Conservation (phyloP, 2,113 vertebrate species). For the Menura novaehollandiae region DNA sequence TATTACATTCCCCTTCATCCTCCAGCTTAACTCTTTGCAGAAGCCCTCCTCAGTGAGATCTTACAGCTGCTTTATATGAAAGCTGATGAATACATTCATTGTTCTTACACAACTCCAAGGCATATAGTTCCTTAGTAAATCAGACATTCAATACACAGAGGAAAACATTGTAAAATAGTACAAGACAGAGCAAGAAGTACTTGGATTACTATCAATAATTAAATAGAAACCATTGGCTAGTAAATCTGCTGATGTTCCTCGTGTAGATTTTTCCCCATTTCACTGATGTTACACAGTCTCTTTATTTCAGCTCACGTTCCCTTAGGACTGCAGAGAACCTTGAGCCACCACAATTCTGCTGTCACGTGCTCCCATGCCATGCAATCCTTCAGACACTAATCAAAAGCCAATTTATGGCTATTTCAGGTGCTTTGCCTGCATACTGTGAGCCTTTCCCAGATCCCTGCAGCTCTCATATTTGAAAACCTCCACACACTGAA, state of each 20-base stretch:
- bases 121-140: background rate
- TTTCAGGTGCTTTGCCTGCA: background rate
- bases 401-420: background rate
- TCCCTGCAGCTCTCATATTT: background rate
- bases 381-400: background rate
- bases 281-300: background rate
- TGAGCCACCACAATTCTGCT: background rate
- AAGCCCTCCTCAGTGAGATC: background rate
- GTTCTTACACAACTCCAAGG: conserved; percentile 15
- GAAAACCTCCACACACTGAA: background rate
- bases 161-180: background rate
- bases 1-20: background rate
- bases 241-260: background rate
- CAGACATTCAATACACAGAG: conserved; percentile 29
- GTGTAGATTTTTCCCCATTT: background rate
- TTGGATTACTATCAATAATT: conserved; percentile 39
- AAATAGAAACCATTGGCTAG: background rate
- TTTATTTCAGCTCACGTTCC: background rate
- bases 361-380: background rate
- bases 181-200: background rate
- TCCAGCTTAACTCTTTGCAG: background rate
- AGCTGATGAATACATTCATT: conserved; percentile 21
- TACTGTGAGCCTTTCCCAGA: background rate
- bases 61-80: conserved; percentile 2
- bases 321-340: background rate